Evolutionary conservation across 2,888 invertebrate species (phyloP).

Genomic region (Tetrapedia diversipes): DNA sequence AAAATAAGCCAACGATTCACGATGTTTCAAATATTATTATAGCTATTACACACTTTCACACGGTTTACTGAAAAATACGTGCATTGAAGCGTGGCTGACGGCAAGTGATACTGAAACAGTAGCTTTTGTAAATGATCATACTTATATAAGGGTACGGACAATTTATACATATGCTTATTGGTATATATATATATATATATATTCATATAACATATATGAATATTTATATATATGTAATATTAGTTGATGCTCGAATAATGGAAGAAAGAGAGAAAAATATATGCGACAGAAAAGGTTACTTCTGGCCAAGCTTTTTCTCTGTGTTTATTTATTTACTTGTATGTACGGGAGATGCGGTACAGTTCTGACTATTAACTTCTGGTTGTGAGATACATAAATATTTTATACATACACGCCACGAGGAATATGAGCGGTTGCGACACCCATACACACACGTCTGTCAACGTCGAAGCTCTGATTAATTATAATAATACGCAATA

Average conservation of each 20-base stretch:
- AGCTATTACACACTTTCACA: conserved; percentile 30
- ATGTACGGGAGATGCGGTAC: conserved; percentile 44
- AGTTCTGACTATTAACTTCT: conserved; percentile 60
- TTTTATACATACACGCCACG: conserved; percentile 58
- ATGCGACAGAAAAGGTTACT: conserved; percentile 35
- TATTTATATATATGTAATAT: conserved; percentile 25
- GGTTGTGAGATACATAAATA: conserved; percentile 67
- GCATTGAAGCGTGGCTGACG: conserved; percentile 29
- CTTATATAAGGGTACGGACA: conserved; percentile 49
- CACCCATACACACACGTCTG: background rate
- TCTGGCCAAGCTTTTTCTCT: conserved; percentile 49
- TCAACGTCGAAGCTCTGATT: conserved; percentile 40
- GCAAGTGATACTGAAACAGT: conserved; percentile 62
- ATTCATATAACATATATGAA: background rate
- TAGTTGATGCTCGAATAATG: conserved; percentile 21
- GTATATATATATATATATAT: background rate
- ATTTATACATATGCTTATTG: conserved; percentile 41
- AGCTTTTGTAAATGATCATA: conserved; percentile 62
- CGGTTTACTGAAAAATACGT: conserved; percentile 46
- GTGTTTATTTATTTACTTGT: conserved; percentile 65
- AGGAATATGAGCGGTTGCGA: conserved; percentile 58
- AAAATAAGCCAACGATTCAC: conserved; percentile 26
- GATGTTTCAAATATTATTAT: conserved; percentile 38
- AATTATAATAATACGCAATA: conserved; percentile 40
- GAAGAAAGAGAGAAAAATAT: conserved; percentile 9